Percentiles rank a stretch among this genome's conserved stretches.
Evolutionary conservation across 1,140 invertebrate genomes (phyloP).

Genomic region (Hormaphis cornu): DNA sequence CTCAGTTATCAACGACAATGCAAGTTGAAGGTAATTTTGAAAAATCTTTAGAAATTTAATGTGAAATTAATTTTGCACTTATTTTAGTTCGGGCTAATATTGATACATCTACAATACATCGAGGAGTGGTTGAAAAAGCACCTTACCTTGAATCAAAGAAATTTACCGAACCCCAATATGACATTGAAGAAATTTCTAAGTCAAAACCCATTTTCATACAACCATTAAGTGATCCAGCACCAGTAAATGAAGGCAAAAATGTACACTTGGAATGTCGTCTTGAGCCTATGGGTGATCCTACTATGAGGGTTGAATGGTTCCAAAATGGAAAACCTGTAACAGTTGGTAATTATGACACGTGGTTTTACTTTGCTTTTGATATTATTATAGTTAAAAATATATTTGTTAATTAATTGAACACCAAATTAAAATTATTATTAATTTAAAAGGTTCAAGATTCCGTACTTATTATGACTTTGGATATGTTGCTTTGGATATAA

Average conservation of each 20-base stretch:
- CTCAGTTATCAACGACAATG: conserved; percentile 69
- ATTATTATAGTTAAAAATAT: neutral
- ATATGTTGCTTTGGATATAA: conserved; percentile 81
- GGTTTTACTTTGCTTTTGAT: no score
- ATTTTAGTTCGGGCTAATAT: conserved; percentile 65
- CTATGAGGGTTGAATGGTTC: conserved; percentile 92
- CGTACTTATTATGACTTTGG: conserved; percentile 93
- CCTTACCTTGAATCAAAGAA: conserved; percentile 74
- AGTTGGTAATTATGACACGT: conserved; percentile 52
- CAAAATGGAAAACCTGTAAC: conserved; percentile 80
- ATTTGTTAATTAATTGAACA: no score
- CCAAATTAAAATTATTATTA: conserved; percentile 17
- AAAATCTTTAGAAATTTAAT: neutral
- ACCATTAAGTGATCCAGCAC: conserved; percentile 67
- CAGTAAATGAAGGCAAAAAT: conserved; percentile 81
- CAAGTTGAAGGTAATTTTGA: conserved; percentile 70
- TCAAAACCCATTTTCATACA: conserved; percentile 84
- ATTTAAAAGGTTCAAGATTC: conserved; percentile 59
- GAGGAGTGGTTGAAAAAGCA: conserved; percentile 74
- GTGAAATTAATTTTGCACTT: neutral
- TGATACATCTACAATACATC: conserved; percentile 79
- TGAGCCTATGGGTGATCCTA: conserved; percentile 90
- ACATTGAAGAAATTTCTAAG: conserved; percentile 87
- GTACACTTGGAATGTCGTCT: conserved; percentile 82
- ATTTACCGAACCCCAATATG: conserved; percentile 75